Percentiles rank a stretch among this genome's conserved stretches.
Conservation (phyloP, 53 echinoderm and acorn worm species). For the Stichopus horrens region DNA sequence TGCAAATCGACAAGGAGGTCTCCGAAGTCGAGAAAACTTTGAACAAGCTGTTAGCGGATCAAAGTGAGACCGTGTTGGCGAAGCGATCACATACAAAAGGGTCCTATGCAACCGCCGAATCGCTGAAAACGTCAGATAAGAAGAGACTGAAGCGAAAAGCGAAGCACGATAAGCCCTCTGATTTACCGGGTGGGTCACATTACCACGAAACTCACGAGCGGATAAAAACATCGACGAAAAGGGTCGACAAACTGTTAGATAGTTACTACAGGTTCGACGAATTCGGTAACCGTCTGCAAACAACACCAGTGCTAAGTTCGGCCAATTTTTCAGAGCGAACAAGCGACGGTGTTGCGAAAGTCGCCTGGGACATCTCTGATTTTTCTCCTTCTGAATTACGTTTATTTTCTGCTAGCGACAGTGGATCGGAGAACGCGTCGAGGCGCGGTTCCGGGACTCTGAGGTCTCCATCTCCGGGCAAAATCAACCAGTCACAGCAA, state of each 20-base stretch:
- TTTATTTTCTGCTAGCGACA: neutral
- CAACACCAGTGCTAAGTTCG: constrained; percentile 55
- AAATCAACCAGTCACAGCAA: neutral
- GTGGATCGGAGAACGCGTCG: neutral
- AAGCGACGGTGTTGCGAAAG: constrained; percentile 18
- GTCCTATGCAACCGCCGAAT: neutral
- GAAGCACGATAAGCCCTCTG: constrained; percentile 38
- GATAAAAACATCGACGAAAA: constrained; percentile 22
- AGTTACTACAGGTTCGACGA: constrained; percentile 65
- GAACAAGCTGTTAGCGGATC: constrained; percentile 63
- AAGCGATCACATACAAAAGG: constrained; percentile 16
- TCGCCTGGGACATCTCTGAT: constrained; percentile 53
- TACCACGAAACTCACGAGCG: constrained; percentile 23
- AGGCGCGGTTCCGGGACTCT: neutral
- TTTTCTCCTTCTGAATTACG: constrained; percentile 22
- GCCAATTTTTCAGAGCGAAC: constrained; percentile 25
- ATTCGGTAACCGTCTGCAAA: constrained; percentile 52
- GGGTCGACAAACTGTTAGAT: constrained; percentile 48
- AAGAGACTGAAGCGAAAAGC: neutral
- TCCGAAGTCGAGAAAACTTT: constrained; percentile 74
- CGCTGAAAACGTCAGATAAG: constrained; percentile 1
- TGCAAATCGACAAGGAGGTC: constrained; percentile 91
- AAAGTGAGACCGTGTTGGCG: constrained; percentile 42
- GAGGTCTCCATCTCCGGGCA: neutral
- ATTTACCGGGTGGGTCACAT: constrained; percentile 19